Percentiles rank a stretch among this genome's conserved stretches.
Conservation (phyloP, 2,888 invertebrate species). For the Aelia acuminata region DNA sequence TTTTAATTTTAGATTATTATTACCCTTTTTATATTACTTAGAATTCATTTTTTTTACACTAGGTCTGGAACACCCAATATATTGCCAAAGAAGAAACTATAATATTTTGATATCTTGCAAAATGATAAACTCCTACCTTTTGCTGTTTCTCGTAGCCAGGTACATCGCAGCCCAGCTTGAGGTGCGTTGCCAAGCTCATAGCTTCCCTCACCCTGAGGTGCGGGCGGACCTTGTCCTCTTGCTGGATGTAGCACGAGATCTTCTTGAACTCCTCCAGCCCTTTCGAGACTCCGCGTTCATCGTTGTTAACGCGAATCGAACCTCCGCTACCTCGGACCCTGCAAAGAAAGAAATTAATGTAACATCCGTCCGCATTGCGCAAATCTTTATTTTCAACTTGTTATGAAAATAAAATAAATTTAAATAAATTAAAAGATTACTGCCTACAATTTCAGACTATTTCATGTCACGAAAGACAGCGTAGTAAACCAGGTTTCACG, state of each 20-base stretch:
- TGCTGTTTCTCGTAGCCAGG: constrained; percentile 70
- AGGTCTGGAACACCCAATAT: too few relatives aligned
- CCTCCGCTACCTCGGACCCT: constrained; percentile 82
- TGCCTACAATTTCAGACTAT: background rate
- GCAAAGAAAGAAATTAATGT: constrained; percentile 63
- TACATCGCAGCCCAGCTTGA: constrained; percentile 83
- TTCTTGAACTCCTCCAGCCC: constrained; percentile 80
- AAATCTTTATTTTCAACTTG: too few relatives aligned
- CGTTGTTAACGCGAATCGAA: constrained; percentile 80
- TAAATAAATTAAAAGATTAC: background rate
- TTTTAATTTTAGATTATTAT: too few relatives aligned
- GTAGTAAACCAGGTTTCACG: background rate
- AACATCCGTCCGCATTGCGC: too few relatives aligned
- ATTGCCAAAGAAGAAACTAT: too few relatives aligned
- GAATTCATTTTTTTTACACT: too few relatives aligned
- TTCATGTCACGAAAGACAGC: background rate
- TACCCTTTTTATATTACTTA: too few relatives aligned
- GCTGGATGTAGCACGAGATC: constrained; percentile 89
- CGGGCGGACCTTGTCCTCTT: constrained; percentile 82
- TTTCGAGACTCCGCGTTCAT: constrained; percentile 70
- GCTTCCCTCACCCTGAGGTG: constrained; percentile 85
- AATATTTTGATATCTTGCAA: background rate
- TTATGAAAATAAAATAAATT: too few relatives aligned
- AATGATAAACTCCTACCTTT: constrained; percentile 62
- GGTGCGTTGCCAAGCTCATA: constrained; percentile 85